These are phyloP conservation scores for Diabrotica balteata DNA, from an alignment of 2,888 invertebrate species.

Conservation along the genomic window DNA sequence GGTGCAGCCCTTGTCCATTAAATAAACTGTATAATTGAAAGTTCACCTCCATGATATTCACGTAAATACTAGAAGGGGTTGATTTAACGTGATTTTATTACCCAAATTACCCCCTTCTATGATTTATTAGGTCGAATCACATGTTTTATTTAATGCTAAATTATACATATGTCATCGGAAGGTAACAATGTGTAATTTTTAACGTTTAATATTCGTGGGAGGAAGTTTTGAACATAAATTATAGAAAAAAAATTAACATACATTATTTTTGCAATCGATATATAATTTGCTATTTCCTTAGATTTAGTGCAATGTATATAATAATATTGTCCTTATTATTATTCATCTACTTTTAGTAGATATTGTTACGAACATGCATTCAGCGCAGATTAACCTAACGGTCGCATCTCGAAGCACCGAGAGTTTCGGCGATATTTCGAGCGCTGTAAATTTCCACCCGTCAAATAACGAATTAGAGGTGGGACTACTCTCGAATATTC, in stretches of 20 bases:
- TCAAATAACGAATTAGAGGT: too few relatives aligned
- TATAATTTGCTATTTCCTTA: too few relatives aligned
- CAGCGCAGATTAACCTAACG: too few relatives aligned
- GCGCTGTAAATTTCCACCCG: too few relatives aligned
- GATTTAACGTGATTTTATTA: constrained; percentile 17
- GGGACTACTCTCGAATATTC: too few relatives aligned
- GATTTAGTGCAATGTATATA: too few relatives aligned
- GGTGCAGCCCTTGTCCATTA: constrained; percentile 27
- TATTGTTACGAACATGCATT: too few relatives aligned
- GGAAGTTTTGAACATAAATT: constrained; percentile 2
- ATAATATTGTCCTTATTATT: too few relatives aligned
- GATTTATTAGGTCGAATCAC: constrained; percentile 3
- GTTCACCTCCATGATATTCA: constrained; percentile 18
- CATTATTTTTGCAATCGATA: not conserved
- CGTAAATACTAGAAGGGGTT: constrained; percentile 15
- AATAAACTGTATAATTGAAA: constrained; percentile 36
- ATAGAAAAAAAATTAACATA: not conserved
- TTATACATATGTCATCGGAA: constrained; percentile 4
- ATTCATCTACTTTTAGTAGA: too few relatives aligned
- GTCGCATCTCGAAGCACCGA: too few relatives aligned
- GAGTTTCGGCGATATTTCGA: too few relatives aligned
- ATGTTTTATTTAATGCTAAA: constrained; percentile 3
- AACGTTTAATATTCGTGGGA: not conserved
- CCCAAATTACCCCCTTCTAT: constrained; percentile 6
- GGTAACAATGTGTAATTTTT: not conserved